A percentile compares a stretch with the other conserved stretches of the same genome.
Evolutionary conservation across 2,797 vertebrate species (phyloP).

Genomic region (Triplophysa bombifrons): DNA sequence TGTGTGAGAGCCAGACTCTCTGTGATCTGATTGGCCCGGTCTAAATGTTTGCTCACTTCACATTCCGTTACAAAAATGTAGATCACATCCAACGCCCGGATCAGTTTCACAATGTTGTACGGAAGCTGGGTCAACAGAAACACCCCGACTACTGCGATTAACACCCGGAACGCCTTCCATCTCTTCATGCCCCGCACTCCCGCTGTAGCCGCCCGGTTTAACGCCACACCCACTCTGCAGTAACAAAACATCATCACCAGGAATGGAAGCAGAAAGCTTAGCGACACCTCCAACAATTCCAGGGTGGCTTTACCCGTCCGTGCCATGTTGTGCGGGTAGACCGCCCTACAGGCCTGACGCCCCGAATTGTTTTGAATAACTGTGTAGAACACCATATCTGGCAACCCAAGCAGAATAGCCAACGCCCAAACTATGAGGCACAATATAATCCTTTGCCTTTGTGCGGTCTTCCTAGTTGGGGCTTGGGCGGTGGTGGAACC

Average conservation of each 20-base stretch:
- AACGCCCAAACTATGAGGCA: conserved; percentile 77
- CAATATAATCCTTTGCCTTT: conserved; percentile 64
- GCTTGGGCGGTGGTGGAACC: conserved; percentile 69
- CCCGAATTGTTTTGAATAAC: conserved; percentile 68
- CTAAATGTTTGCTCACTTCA: conserved; percentile 80
- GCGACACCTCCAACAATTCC: conserved; percentile 83
- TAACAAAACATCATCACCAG: conserved; percentile 87
- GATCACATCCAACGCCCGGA: conserved; percentile 80
- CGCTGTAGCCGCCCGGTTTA: conserved; percentile 74
- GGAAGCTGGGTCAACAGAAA: conserved; percentile 92
- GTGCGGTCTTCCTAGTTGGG: conserved; percentile 64
- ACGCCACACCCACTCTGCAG: conserved; percentile 70
- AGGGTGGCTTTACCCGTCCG: conserved; percentile 76
- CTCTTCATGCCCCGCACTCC: conserved; percentile 71
- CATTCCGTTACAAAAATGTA: conserved; percentile 83
- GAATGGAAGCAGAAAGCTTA: conserved; percentile 87
- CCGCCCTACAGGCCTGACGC: conserved; percentile 73
- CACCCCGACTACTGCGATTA: conserved; percentile 81
- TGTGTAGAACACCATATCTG: conserved; percentile 82
- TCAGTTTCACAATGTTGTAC: conserved; percentile 86
- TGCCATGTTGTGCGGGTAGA: conserved; percentile 76
- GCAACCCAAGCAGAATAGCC: conserved; percentile 82
- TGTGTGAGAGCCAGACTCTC: conserved; percentile 87
- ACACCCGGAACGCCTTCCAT: conserved; percentile 78
- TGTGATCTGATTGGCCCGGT: conserved; percentile 82